Evolutionary conservation across 2,888 invertebrate species (phyloP).

Genomic region (Minunthozetes semirufus): DNA sequence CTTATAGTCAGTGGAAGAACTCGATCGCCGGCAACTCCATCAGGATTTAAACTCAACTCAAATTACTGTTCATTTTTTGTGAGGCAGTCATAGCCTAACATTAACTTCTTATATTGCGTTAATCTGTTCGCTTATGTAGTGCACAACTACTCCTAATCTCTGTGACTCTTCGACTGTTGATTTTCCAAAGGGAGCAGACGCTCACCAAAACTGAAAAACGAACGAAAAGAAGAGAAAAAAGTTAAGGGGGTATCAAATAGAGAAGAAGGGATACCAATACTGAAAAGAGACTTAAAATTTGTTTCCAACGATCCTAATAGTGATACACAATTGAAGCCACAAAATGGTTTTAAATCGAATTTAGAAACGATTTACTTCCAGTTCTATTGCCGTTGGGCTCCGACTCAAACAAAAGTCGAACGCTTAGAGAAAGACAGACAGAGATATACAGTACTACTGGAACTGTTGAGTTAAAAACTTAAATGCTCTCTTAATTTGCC

Average conservation of each 20-base stretch:
- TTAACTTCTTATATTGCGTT: slow-evolving; percentile 30
- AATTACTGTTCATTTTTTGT: slow-evolving; percentile 28
- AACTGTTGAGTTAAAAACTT: slow-evolving; percentile 30
- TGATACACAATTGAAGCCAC: slow-evolving; percentile 31
- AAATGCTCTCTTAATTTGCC: slow-evolving; percentile 29
- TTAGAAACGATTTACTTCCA: slow-evolving; percentile 26
- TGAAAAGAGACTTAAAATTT: slow-evolving; percentile 23
- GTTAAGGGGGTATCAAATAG: background rate
- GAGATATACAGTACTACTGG: slow-evolving; percentile 17
- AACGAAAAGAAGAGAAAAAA: background rate
- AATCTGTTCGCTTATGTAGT: slow-evolving; percentile 30
- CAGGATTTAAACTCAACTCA: slow-evolving; percentile 19
- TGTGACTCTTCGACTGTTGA: slow-evolving; percentile 17
- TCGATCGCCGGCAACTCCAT: slow-evolving; percentile 13
- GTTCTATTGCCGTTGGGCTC: background rate
- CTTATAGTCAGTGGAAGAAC: slow-evolving; percentile 1
- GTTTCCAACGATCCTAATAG: slow-evolving; percentile 28
- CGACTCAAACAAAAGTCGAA: background rate
- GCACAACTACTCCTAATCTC: slow-evolving; percentile 22
- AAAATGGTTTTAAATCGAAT: slow-evolving; percentile 32
- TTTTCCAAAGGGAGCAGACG: slow-evolving; percentile 23
- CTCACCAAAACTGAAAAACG: background rate
- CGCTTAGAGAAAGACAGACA: background rate
- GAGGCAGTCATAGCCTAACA: background rate
- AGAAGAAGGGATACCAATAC: background rate